These are phyloP conservation scores for Calosoma granatense DNA, from an alignment of 1,140 invertebrate species.

Conservation along the genomic window DNA sequence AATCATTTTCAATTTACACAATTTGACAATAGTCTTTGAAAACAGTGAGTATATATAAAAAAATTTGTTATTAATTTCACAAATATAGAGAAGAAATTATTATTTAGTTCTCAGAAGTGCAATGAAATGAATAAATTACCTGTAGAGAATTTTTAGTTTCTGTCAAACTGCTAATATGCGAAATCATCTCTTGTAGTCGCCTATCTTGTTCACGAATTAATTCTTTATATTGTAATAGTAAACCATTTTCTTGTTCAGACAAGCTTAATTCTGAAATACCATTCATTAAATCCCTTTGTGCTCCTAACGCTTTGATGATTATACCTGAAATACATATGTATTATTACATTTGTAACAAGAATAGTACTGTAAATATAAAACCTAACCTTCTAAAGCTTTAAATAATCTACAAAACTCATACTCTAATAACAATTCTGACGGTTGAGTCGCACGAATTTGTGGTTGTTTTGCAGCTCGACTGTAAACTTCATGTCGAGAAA, in stretches of 20 bases:
- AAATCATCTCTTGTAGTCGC: constrained; percentile 52
- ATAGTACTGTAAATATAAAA: constrained; percentile 13
- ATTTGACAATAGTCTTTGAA: too few species aligned
- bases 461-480: constrained; percentile 87
- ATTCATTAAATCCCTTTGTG: constrained; percentile 36
- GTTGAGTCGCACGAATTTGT: constrained; percentile 65
- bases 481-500: constrained; percentile 84
- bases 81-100: too few species aligned
- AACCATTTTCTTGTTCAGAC: constrained; percentile 45
- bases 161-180: neutral
- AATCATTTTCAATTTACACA: too few species aligned
- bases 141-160: neutral
- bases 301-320: constrained; percentile 46
- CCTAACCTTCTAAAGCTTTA: constrained; percentile 56
- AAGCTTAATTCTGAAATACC: constrained; percentile 40
- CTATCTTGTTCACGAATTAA: constrained; percentile 80
- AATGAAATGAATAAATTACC: neutral
- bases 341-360: too few species aligned
- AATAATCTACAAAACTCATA: constrained; percentile 91
- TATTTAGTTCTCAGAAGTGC: too few species aligned
- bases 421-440: constrained; percentile 80
- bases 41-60: too few species aligned
- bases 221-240: constrained; percentile 75
- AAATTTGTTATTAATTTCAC: too few species aligned
- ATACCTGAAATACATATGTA: constrained; percentile 28